Evolutionary conservation across 2,113 vertebrate species (phyloP).

Genomic region (Chrysemys picta): DNA sequence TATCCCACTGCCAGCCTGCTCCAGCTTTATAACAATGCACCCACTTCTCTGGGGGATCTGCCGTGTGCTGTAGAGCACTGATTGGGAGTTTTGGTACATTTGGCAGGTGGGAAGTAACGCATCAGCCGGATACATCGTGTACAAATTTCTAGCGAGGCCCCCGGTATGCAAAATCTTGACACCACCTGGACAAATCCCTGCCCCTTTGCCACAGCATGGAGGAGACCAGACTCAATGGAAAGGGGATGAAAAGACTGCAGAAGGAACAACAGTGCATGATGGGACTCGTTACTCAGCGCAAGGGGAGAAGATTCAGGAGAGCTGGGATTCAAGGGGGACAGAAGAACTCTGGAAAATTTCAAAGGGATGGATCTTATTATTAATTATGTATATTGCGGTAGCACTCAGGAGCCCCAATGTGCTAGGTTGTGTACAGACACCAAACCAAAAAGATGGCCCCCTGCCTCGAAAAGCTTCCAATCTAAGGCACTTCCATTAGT

Average conservation of each 20-base stretch:
- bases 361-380: neutral
- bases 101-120: neutral
- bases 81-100: neutral
- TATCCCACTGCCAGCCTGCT: neutral
- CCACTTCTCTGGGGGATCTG: neutral
- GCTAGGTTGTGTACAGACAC: neutral
- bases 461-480: neutral
- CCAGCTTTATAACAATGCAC: neutral
- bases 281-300: neutral
- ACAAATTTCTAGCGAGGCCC: neutral
- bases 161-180: neutral
- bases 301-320: neutral
- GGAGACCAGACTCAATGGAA: neutral
- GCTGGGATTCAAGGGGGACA: neutral
- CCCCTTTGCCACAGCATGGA: neutral
- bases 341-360: neutral
- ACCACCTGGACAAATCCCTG: neutral
- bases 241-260: neutral
- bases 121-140: neutral
- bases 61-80: neutral
- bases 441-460: neutral
- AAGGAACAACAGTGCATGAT: neutral
- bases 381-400: neutral
- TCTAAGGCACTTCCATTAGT: neutral
- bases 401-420: neutral